A percentile compares a stretch with the other conserved stretches of the same genome.
Conservation (phyloP, 2,888 invertebrate species). For the Amiota communis region DNA sequence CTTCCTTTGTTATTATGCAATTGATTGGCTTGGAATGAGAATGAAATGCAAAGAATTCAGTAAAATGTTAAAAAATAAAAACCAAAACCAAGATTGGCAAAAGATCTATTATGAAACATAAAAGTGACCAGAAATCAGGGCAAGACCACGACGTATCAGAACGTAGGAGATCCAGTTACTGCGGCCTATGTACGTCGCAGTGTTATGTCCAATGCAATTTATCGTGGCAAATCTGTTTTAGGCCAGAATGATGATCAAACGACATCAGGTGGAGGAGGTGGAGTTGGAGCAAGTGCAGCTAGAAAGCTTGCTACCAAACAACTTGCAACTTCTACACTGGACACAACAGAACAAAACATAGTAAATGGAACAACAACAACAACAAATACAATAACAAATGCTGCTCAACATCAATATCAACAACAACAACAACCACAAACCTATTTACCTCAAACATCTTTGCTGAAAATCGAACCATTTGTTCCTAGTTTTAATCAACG, state of each 20-base stretch:
- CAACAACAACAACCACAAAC: conserved; percentile 52
- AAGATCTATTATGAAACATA: conserved; percentile 57
- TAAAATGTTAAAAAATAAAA: background rate
- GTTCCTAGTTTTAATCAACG: conserved; percentile 72
- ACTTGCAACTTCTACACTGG: conserved; percentile 37
- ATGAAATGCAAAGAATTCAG: background rate
- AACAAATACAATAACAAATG: conserved; percentile 40
- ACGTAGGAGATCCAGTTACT: conserved; percentile 44
- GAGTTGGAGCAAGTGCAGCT: conserved; percentile 24
- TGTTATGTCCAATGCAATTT: conserved; percentile 71
- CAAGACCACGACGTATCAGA: conserved; percentile 40
- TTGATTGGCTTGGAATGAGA: conserved; percentile 22
- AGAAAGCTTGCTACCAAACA: background rate
- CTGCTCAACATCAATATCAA: conserved; percentile 31
- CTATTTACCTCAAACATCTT: conserved; percentile 71
- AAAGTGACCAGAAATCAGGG: conserved; percentile 46
- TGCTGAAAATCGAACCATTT: conserved; percentile 74
- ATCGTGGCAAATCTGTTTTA: conserved; percentile 65
- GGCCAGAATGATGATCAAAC: conserved; percentile 53
- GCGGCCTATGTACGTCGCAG: conserved; percentile 47
- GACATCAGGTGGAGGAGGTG: conserved; percentile 1
- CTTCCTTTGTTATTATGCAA: conserved; percentile 58
- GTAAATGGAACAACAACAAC: conserved; percentile 35
- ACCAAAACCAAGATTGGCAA: background rate
- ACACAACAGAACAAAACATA: conserved; percentile 31